Base-by-base conservation (phyloP, 2,888 invertebrate species). In the Nycteola revayana region DNA sequence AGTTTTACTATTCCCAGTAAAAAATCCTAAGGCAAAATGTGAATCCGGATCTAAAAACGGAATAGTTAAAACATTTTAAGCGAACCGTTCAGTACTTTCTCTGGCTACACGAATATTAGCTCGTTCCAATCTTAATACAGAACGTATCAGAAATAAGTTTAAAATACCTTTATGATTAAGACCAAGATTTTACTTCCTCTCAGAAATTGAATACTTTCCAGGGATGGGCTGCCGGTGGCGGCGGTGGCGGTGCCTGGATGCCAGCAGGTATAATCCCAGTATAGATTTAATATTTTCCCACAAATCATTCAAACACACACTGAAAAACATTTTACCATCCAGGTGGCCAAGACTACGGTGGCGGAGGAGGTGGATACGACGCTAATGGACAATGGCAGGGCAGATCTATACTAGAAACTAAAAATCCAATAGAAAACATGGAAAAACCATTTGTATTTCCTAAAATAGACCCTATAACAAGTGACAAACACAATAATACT, bases 341-440 rank as follows among this genome's bases (percentile, higher is more conserved):
- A 82, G 83, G 83, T 75, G 79, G 78, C 25, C 84, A 83, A 69
- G 89, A 76, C 60, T 85, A 72, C 28, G 50, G 42, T 1, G 76
- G 78, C 1, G 81, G 82, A 0, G 80, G 74, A 1, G 72, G 73
- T 1, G 80, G 87, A 0, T 87, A 88, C 53, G 87, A 88, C 34
- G 76, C 84, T 1, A 87, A 87, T 26, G 86, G 80, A 9, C 89
- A 88, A 58, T 88, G 87, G 88, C 87, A 84, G 54, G 86, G 85
- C 50, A 61, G 87, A 59, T 81, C 80, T 30, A 71, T 83, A 44
- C 53, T 66, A 29, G 67, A 75, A 42, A 63, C 42, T 9, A 44
- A 54, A 9, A 45, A 62, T 27, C 59, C 40, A 27, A 59, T 64
- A 46, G 61, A 30, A 26, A 40, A 35, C 1, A 35, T 41, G 3